Percentiles rank a stretch among this genome's conserved stretches.
These are phyloP conservation scores for Tanaodytes sp. DNA, from an alignment of 2,888 invertebrate genomes.

Conservation along the genomic window DNA sequence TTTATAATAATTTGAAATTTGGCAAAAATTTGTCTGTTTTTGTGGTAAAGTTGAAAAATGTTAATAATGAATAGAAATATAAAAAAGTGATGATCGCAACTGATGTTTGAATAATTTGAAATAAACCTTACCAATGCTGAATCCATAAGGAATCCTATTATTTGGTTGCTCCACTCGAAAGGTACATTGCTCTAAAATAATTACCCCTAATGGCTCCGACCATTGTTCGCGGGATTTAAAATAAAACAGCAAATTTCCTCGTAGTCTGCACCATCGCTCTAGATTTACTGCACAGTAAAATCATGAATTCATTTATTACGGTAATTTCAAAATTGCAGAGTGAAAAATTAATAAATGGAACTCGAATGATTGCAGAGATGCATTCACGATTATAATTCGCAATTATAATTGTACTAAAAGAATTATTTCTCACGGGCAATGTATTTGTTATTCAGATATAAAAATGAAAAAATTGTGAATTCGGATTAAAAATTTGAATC, in stretches of 20 bases:
- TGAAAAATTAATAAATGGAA: constrained; percentile 30
- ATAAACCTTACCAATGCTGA: constrained; percentile 80
- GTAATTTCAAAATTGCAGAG: constrained; percentile 1
- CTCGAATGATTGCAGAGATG: constrained; percentile 25
- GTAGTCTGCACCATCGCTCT: constrained; percentile 91
- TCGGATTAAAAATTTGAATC: too few relatives aligned
- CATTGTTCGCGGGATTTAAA: constrained; percentile 91
- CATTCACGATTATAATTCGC: constrained; percentile 10
- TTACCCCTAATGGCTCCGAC: constrained; percentile 89
- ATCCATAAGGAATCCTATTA: constrained; percentile 84
- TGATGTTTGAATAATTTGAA: too few relatives aligned
- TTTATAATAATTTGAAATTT: too few relatives aligned
- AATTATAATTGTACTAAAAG: constrained; percentile 1
- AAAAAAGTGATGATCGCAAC: too few relatives aligned
- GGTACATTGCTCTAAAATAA: constrained; percentile 90
- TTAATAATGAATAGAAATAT: too few relatives aligned
- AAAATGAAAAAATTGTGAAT: too few relatives aligned
- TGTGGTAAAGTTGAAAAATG: too few relatives aligned
- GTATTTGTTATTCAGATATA: too few relatives aligned
- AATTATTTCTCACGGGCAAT: too few relatives aligned
- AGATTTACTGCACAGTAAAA: constrained; percentile 78
- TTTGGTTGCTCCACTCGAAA: constrained; percentile 80
- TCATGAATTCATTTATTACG: constrained; percentile 29
- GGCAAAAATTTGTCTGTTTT: too few relatives aligned
- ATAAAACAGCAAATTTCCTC: constrained; percentile 94